Percentiles rank a stretch among this genome's conserved stretches.
Conservation (phyloP, 2,113 vertebrate species). For the Fulmarus glacialis region DNA sequence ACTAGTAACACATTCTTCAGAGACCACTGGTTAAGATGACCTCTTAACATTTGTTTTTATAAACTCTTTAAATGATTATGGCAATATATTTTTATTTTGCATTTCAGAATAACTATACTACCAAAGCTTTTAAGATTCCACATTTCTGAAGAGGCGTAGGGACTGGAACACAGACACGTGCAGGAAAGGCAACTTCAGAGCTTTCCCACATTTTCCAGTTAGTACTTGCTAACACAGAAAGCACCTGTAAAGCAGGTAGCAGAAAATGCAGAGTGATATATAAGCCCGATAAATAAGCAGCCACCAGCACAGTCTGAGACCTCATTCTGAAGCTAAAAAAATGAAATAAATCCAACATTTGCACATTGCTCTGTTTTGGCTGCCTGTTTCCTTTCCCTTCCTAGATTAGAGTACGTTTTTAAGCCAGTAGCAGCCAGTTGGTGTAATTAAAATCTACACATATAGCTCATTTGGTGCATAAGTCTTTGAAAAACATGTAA, state of each 20-base stretch:
- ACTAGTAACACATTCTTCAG: neutral
- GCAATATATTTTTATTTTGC: neutral
- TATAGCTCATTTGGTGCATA: neutral
- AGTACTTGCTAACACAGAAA: neutral
- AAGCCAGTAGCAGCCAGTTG: neutral
- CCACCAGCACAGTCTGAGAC: neutral
- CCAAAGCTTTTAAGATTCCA: neutral
- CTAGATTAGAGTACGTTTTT: neutral
- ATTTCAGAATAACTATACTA: neutral
- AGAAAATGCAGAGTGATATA: neutral
- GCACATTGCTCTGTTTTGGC: neutral
- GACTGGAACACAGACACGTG: fast-evolving
- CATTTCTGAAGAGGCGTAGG: neutral
- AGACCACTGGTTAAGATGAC: neutral
- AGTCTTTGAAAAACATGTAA: constrained; percentile 26
- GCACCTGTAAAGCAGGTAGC: neutral
- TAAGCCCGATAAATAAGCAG: neutral
- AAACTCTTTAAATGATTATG: neutral
- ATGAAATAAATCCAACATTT: neutral
- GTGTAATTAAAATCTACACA: constrained; percentile 9
- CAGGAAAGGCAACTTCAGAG: neutral
- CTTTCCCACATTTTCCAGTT: neutral
- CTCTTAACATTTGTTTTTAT: neutral
- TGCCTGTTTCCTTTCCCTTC: neutral
- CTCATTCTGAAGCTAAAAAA: neutral